phyloP scores from a whole-genome alignment of 1,140 invertebrate species.

The Araneus ventricosus region DNA sequence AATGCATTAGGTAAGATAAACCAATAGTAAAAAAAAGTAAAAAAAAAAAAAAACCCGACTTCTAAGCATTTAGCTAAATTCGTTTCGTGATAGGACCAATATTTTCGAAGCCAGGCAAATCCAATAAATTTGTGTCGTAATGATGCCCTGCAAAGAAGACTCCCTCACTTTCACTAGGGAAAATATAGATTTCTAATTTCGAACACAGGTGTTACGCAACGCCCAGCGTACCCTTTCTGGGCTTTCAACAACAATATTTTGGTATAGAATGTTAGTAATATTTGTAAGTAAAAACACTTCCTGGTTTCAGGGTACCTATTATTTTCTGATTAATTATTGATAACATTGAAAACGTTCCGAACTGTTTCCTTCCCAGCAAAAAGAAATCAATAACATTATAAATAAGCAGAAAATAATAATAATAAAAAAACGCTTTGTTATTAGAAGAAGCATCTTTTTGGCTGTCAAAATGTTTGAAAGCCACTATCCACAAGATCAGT shows the following conservation, averaged over 20 bases:
- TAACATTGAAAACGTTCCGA: no score
- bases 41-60: background rate
- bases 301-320: background rate
- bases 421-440: no score
- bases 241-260: background rate
- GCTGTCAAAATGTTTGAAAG: no score
- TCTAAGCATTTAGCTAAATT: background rate
- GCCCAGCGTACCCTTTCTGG: background rate
- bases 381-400: no score
- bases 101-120: no score
- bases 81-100: background rate
- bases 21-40: background rate
- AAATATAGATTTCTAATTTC: slow-evolving; percentile 18
- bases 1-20: background rate
- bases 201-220: background rate
- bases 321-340: no score
- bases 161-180: background rate
- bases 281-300: background rate
- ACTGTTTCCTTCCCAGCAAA: no score
- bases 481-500: no score
- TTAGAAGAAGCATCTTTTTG: no score
- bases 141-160: background rate
- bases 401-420: no score
- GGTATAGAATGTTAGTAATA: background rate
- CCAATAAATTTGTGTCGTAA: background rate